phyloP scores from a whole-genome alignment of 2,797 vertebrate species.

The Pempheris klunzingeri region DNA sequence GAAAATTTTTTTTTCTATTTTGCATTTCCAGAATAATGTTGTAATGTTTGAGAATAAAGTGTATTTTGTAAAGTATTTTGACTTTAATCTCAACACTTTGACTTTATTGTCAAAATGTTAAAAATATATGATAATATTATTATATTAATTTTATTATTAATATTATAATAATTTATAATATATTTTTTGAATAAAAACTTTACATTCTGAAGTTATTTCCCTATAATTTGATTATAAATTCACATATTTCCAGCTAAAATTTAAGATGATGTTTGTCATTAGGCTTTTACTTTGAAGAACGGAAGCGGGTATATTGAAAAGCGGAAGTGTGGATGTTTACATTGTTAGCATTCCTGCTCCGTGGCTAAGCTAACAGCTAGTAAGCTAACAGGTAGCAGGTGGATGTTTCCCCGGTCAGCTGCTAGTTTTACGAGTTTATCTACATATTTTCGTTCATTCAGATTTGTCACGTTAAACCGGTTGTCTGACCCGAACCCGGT shows the following conservation, averaged over 20 bases:
- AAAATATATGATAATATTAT: too few relatives aligned
- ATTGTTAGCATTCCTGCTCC: neutral
- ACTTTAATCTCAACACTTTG: too few relatives aligned
- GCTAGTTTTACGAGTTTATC: rapidly evolving
- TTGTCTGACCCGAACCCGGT: neutral
- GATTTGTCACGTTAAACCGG: neutral
- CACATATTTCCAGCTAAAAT: neutral
- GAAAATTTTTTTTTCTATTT: too few relatives aligned
- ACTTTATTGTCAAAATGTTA: too few relatives aligned
- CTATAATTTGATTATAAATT: neutral
- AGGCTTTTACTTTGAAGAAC: conserved; percentile 5
- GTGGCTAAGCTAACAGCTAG: neutral
- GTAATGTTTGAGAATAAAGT: too few relatives aligned
- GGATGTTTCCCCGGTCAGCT: conserved; percentile 23
- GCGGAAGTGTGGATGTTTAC: conserved; percentile 45
- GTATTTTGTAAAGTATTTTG: too few relatives aligned
- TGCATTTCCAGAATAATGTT: too few relatives aligned
- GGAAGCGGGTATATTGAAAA: conserved; percentile 39
- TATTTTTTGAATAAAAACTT: neutral
- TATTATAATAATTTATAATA: too few relatives aligned
- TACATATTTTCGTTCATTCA: rapidly evolving
- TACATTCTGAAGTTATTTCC: neutral
- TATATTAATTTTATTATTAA: too few relatives aligned
- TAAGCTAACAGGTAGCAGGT: conserved; percentile 9
- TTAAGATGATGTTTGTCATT: neutral